Evolutionary conservation across 2,797 vertebrate genomes (phyloP), one percentile per base, ranked within the genome.

Genomic region (Dryobates pubescens): DNA sequence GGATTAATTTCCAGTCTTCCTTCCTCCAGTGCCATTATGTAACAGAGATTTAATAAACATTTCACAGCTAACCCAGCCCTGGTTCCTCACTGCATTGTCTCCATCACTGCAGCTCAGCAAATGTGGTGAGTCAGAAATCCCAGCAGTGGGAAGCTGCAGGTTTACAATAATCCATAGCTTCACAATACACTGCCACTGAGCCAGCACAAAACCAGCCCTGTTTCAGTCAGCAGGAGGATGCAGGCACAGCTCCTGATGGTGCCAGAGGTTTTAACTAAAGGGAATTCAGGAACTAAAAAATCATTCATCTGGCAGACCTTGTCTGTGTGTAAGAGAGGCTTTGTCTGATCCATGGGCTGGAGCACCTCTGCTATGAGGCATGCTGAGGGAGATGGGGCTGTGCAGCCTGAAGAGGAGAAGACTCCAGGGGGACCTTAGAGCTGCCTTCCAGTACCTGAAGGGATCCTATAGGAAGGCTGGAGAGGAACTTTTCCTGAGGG

Each of bases 41-140:
- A 92, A 85, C 0, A 68, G 83, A 81, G 41, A 70, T 80, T 84
- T 88, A 72, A 83, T 67, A 93, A 91, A 93, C 71, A 73, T 49
- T 62, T 78, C 77, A 71, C 63, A 90, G 75, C 56, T 70, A 64
- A 82, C 82, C 64, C 59, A 88, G 67, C 24, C 58, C 75, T 38
- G 0, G 67, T 76, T 78, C 58, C 83, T 54, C 73, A 69, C 80
- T 76, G 79, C 63, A 75, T 74, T 91, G 88, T 86, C 86, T 74
- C 82, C 80, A 81, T 70, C 92, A 73, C 47, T 62, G 49, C 81
- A 72, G 64, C 69, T 70, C 59, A 26, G 68, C 51, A 32, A 73
- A 71, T 34, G 17, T 61, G 43, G 86, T 94, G 90, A 94, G 83
- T 96, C 94, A 95, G 38, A 95, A 90, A 59, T 82, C 82, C 94